A percentile compares a stretch with the other conserved stretches of the same genome.
These are phyloP conservation scores for chimpanzee (Pan troglodytes) DNA, from an alignment of 2,113 vertebrate genomes.

Conservation along the genomic window NHGRI_mPanTro3-v2.1_pri NC_072409.2:102306001-102306500, in stretches of 20 bases:
- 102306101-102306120: background rate
- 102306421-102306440: too few relatives aligned
- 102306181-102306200: background rate
- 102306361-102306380: background rate
- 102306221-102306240: background rate
- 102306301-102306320: background rate
- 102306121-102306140: background rate
- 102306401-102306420: background rate
- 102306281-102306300: background rate
- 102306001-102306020: background rate
- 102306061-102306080: background rate
- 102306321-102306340: background rate
- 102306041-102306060: slow-evolving; percentile 5
- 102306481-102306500: background rate
- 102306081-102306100: background rate
- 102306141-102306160: background rate
- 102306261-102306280: background rate
- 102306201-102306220: background rate
- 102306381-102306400: background rate
- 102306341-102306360: background rate
- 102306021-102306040: background rate
- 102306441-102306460: background rate
- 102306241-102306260: background rate
- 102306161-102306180: background rate
- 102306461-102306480: background rate